Percentiles rank a stretch among this genome's conserved stretches.
Conservation (phyloP, 2,888 invertebrate genomes). For the Diogma glabrata region DNA sequence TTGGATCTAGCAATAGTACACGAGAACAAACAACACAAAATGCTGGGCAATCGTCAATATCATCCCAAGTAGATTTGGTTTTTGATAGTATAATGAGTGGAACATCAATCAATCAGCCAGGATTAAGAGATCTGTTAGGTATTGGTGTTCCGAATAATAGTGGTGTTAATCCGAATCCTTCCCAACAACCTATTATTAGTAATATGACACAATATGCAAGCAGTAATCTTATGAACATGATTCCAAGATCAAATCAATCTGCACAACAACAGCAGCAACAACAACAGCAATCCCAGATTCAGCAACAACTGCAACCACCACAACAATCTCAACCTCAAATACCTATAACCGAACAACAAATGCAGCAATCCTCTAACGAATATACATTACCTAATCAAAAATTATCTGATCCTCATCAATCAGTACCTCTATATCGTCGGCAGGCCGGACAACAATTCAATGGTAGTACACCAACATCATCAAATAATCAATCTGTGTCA, state of each 20-base stretch:
- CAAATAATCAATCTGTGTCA: constrained; percentile 24
- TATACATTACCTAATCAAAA: neutral
- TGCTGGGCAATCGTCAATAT: constrained; percentile 18
- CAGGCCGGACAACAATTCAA: constrained; percentile 32
- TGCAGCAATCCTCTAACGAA: constrained; percentile 5
- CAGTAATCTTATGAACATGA: too few species aligned
- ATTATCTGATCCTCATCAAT: constrained; percentile 21
- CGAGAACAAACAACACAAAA: constrained; percentile 17
- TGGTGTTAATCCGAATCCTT: neutral
- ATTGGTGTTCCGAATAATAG: neutral
- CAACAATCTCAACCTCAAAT: constrained; percentile 20
- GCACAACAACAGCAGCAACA: constrained; percentile 20
- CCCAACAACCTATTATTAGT: neutral
- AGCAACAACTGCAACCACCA: constrained; percentile 20
- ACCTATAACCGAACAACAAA: constrained; percentile 18
- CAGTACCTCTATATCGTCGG: constrained; percentile 40
- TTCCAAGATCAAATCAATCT: constrained; percentile 8
- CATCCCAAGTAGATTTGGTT: constrained; percentile 34
- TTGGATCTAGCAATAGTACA: constrained; percentile 18
- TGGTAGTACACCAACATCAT: constrained; percentile 21
- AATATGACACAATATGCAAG: too few species aligned
- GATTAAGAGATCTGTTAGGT: constrained; percentile 32
- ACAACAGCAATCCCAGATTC: constrained; percentile 22
- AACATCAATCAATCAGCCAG: constrained; percentile 34
- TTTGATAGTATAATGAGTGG: constrained; percentile 36